Percentiles rank a stretch among this genome's conserved stretches.
Evolutionary conservation across 2,113 vertebrate genomes (phyloP).

Genomic region (Gobiocypris rarus): DNA sequence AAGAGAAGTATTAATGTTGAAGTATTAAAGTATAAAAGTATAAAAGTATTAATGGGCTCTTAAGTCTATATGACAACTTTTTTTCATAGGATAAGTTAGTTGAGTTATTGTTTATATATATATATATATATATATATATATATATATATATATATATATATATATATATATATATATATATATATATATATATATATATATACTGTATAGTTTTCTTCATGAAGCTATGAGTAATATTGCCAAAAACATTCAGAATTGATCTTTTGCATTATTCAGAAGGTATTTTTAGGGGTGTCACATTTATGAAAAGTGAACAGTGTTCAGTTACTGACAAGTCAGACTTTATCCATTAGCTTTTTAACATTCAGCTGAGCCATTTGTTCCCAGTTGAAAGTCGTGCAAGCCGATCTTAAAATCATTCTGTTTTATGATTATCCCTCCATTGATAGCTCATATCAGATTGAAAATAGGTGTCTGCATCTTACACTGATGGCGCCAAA

Average conservation of each 20-base stretch:
- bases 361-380: conserved; percentile 39
- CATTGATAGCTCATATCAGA: conserved; percentile 51
- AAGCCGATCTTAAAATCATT: conserved; percentile 52
- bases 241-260: conserved; percentile 3
- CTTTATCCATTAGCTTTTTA: conserved; percentile 52
- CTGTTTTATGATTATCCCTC: conserved; percentile 37
- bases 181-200: no score
- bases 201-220: no score
- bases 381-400: conserved; percentile 47
- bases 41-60: no score
- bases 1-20: no score
- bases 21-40: no score
- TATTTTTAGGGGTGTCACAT: conserved; percentile 61
- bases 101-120: no score
- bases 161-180: no score
- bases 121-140: no score
- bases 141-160: no score
- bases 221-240: no score
- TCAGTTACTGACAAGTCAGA: conserved; percentile 59
- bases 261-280: conserved; percentile 65
- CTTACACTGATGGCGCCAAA: conserved; percentile 33
- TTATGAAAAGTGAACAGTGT: conserved; percentile 66
- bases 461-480: conserved; percentile 43
- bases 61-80: no score
- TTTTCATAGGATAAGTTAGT: no score